Conservation (phyloP, 2,888 invertebrate species). For the Phania funesta region DNA sequence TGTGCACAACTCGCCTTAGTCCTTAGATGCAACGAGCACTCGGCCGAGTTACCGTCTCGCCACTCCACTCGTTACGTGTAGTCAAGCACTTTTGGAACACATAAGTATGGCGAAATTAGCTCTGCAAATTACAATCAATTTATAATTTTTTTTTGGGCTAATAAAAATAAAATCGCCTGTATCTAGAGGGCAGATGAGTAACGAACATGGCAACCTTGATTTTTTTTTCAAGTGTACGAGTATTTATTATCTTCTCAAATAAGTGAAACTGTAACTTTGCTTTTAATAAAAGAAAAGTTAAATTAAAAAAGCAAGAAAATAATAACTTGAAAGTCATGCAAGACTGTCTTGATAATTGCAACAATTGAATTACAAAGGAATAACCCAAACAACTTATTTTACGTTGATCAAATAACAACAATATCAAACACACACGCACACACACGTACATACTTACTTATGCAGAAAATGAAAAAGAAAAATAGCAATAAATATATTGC, state of each 20-base stretch:
- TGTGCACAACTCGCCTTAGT: no score
- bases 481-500: slow-evolving; percentile 10
- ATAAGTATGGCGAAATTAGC: no score
- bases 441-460: not conserved
- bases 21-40: no score
- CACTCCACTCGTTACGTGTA: no score
- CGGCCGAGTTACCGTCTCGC: no score
- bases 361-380: slow-evolving; percentile 52
- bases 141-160: no score
- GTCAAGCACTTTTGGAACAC: no score
- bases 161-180: no score
- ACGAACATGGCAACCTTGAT: no score
- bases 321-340: slow-evolving; percentile 22
- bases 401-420: slow-evolving; percentile 21
- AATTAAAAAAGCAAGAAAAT: not conserved
- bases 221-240: no score
- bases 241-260: slow-evolving; percentile 4
- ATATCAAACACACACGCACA: not conserved
- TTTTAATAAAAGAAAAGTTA: not conserved
- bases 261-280: slow-evolving; percentile 34
- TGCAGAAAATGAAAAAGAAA: not conserved
- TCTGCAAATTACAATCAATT: no score
- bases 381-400: slow-evolving; percentile 56
- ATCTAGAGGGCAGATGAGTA: no score
- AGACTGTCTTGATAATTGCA: slow-evolving; percentile 36